Conservation (phyloP, 2,113 vertebrate species). For the Xiphophorus maculatus region DNA sequence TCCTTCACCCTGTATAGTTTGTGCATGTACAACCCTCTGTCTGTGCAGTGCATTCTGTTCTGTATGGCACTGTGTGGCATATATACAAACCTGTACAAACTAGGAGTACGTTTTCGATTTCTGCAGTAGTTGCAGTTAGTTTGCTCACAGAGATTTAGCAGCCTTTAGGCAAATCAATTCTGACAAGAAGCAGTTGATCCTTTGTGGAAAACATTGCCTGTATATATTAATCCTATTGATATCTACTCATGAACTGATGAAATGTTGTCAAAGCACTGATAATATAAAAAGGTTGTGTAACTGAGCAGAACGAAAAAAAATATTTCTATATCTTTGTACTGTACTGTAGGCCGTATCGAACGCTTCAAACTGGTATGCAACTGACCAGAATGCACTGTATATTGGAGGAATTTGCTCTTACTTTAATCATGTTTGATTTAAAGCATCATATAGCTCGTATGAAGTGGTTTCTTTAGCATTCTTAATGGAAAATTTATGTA, state of each 20-base stretch:
- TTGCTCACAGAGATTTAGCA: conserved; percentile 53
- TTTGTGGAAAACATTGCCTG: conserved; percentile 38
- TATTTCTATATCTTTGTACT: conserved; percentile 69
- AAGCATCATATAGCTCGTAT: conserved; percentile 38
- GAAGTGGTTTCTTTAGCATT: conserved; percentile 57
- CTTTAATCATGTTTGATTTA: conserved; percentile 25
- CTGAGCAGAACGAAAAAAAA: conserved; percentile 47
- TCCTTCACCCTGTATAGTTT: conserved; percentile 39
- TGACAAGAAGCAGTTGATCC: conserved; percentile 49
- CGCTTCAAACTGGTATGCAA: conserved; percentile 57
- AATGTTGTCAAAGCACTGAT: conserved; percentile 69
- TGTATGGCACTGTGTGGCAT: conserved; percentile 33
- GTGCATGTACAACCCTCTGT: conserved; percentile 32
- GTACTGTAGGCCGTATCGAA: conserved; percentile 66
- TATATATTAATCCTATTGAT: conserved; percentile 41
- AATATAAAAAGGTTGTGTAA: conserved; percentile 33
- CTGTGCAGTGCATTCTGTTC: conserved; percentile 67
- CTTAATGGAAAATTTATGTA: conserved; percentile 55
- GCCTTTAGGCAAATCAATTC: conserved; percentile 41
- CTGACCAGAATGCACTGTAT: conserved; percentile 76
- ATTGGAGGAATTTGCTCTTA: conserved; percentile 43
- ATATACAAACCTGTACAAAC: conserved; percentile 22
- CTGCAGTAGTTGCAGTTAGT: conserved; percentile 48
- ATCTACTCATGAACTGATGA: conserved; percentile 29
- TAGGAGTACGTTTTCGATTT: conserved; percentile 44